Base-by-base conservation (phyloP, 2,113 vertebrate genomes). In the Microcebus murinus region DNA sequence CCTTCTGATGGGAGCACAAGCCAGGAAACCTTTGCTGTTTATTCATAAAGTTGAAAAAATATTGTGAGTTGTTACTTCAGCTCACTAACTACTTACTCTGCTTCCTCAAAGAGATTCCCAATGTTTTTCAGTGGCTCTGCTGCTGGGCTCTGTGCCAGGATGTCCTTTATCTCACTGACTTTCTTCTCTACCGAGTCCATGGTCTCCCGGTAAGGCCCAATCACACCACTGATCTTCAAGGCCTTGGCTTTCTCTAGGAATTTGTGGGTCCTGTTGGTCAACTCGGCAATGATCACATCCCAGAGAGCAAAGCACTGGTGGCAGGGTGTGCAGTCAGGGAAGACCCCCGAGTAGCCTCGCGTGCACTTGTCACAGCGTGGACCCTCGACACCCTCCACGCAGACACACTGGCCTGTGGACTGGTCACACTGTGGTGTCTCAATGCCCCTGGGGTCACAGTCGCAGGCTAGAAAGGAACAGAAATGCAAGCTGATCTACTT, bases 251-350 rank as follows among this genome's bases (percentile, higher is more conserved):
- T 99, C 91, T 99, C 99, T 94, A 99, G 98, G 71, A 99, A 99
- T 71, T 98, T 98, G 97, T 99, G 99, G 20, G 99, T 99, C 98
- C 98, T 99, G 77, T 99, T 99, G 94, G 99, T 98, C 96, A 99
- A 95, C 96, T 99, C 99, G 0, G 99, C 95, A 0, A 99, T 96
- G 85, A 99, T 97, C 27, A 97, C 45, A 0, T 99, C 99, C 99
- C 99, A 99, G 36, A 99, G 98, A 0, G 99, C 97, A 1, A 99
- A 99, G 98, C 99, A 99, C 98, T 99, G 98, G 97, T 99, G 99
- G 98, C 99, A 99, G 0, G 99, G 99, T 3, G 94, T 73, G 3
- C 99, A 99, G 96, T 99, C 96, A 0, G 99, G 99, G 96, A 99
- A 99, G 61, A 98, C 97, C 6, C 99, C 99, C 0, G 99, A 99